phyloP scores from a whole-genome alignment of 2,888 invertebrate genomes.

The Chloroclysta siterata region DNA sequence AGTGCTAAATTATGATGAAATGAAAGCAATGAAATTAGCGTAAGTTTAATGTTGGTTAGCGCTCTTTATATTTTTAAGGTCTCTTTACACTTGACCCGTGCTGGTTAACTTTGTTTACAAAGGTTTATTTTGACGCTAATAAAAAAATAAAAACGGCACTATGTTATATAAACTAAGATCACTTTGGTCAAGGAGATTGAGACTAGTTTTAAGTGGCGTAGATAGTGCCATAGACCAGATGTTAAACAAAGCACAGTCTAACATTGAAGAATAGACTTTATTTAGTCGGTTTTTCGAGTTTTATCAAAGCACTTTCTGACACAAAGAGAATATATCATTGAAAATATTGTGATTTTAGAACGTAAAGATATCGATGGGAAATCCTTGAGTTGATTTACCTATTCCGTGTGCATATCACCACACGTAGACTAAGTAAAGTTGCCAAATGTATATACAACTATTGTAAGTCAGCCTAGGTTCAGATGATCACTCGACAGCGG shows the following conservation, averaged over 20 bases:
- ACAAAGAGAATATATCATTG: constrained; percentile 62
- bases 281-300: constrained; percentile 16
- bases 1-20: constrained; percentile 61
- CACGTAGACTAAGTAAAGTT: constrained; percentile 78
- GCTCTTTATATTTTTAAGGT: constrained; percentile 48
- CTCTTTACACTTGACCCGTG: constrained; percentile 34
- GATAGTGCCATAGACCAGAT: constrained; percentile 37
- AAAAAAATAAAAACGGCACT: not conserved
- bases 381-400: constrained; percentile 67
- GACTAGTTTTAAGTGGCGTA: constrained; percentile 38
- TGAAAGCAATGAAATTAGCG: constrained; percentile 66
- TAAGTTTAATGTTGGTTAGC: constrained; percentile 46
- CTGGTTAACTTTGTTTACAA: constrained; percentile 4
- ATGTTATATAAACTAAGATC: constrained; percentile 2
- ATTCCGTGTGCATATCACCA: constrained; percentile 79
- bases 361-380: constrained; percentile 71
- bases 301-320: constrained; percentile 33
- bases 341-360: constrained; percentile 74
- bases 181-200: constrained; percentile 37
- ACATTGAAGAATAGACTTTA: constrained; percentile 15
- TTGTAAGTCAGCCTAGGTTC: constrained; percentile 34
- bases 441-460: constrained; percentile 79
- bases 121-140: constrained; percentile 2
- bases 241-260: constrained; percentile 11
- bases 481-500: not conserved